Base-by-base conservation (phyloP, 1,140 invertebrate genomes). In the Zaprionus taronus region DNA sequence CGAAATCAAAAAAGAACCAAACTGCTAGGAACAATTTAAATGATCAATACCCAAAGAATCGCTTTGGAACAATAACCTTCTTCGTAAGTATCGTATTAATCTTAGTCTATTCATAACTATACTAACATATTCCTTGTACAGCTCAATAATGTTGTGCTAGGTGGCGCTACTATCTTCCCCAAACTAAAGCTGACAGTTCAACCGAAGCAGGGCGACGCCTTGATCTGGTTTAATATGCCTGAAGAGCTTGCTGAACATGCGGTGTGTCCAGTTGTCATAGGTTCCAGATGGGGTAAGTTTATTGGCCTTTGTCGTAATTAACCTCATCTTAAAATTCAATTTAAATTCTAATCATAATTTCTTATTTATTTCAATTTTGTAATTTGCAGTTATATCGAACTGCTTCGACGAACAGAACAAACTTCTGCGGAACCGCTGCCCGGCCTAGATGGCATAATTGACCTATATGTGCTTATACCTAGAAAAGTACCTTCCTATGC, bases 241-340 rank as follows among this genome's bases (percentile, higher is more conserved):
- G 71, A 84, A 14, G 49, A 69, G 5, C 34, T 75, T 1, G 9
- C 55, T 1, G 63, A 66, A 4, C 70, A 84, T 34, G 80, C 75
- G 2, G 71, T 71, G 6, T 84, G 82, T 17, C 83, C 83, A 1
- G 68, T 85, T 2, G 75, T 79, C 0, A 0, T 76, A 31, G 82
- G 82, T 12, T 72, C 79, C 65, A 49, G 71, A 57, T 85, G 75
- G 82, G 73, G 82, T 83, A 44, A 41, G 68, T 66, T 49, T 36
- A 1, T 31, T 26, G 24, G 24, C 24, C 24, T 26, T 5, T 26
- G 24, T 4, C 17, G 53, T 28, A 2, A 47, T 5, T 12, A 17
- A 47, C 15, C 6, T 47, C n/a, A 47, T 24, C 11, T 60, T 20
- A 15, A 41, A 41, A 41, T 22, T 11, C 6, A 11, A 60, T 26